phyloP scores from a whole-genome alignment of 2,888 invertebrate genomes.

The Chaetoderma sp. region DNA sequence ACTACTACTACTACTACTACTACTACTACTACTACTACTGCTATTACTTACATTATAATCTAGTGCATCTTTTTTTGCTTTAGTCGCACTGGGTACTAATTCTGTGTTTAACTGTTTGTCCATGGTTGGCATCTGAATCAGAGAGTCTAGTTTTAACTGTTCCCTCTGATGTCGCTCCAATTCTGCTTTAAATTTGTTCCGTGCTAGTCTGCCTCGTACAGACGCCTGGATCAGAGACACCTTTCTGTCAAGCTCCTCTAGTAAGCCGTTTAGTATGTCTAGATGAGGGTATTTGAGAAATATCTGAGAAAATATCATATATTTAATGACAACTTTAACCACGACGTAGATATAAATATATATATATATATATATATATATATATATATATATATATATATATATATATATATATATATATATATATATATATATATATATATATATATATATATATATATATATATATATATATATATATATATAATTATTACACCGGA shows the following conservation, averaged over 20 bases:
- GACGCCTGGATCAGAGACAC: constrained; percentile 34
- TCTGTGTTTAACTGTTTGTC: no score
- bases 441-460: constrained; percentile 1
- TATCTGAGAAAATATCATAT: constrained; percentile 16
- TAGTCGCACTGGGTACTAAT: no score
- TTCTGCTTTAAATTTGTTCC: constrained; percentile 21
- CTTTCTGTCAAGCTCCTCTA: constrained; percentile 31
- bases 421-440: not conserved
- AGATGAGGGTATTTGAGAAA: constrained; percentile 33
- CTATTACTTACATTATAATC: no score
- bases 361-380: not conserved
- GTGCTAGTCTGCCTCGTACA: constrained; percentile 37
- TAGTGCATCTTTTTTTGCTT: no score
- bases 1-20: not conserved
- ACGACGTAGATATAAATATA: constrained; percentile 2
- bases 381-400: no score
- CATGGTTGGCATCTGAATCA: constrained; percentile 20
- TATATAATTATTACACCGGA: no score
- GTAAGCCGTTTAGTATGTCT: constrained; percentile 32
- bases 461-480: no score
- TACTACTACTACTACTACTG: not conserved
- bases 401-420: no score
- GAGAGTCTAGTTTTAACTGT: constrained; percentile 29
- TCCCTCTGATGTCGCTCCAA: constrained; percentile 20
- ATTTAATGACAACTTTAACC: not conserved